Base-by-base conservation (phyloP, 2,797 vertebrate species). In the Urocyon cinereoargenteus region DNA sequence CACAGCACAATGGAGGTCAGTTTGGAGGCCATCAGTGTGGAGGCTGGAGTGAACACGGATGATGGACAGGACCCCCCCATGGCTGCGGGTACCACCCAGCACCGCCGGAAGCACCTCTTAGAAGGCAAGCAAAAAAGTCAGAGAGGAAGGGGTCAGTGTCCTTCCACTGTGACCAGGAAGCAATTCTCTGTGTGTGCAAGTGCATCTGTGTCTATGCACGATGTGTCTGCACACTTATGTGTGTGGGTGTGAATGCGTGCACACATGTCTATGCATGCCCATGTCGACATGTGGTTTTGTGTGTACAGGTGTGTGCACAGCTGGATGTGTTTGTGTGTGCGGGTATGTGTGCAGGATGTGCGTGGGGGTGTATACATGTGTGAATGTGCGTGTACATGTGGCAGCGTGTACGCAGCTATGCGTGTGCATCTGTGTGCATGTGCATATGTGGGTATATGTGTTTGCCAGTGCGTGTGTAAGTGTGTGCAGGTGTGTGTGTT, bases 161-260 rank as follows among this genome's bases (percentile, higher is more conserved):
- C 19, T 6, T 31, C 61, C 34, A 1, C 1, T 4, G 49, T 2
- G 26, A 4, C 49, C 4, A 26, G 72, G 40, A 28, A 24, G 62
- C 7, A 0, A 19, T 10, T 2, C 18, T 15, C 0, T 0, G 14
- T 4, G 19, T 8, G 51, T 14, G 31, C 34, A 6, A 14, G 70
- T 40, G 22, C 34, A 11, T 24, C 68, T 3, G 68, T 12, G 21
- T 40, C 18, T 68, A n/a, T 34, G n/a, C 66, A 68, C 7, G 16
- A 18, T 18, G 31, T 34, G 28, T 13, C 66, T 21, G n/a, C 34
- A 70, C 19, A 36, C n/a, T 4, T 11, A 9, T 4, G 68, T 5
- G 1, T 12, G 18, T 12, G 34, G 5, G 31, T 24, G 12, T 62
- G 57, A 6, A 28, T 1, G 34, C 14, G 34, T 72, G 0, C 36